These are phyloP conservation scores for Paraplagusia blochii DNA, from an alignment of 2,113 vertebrate species.

Conservation along the genomic window DNA sequence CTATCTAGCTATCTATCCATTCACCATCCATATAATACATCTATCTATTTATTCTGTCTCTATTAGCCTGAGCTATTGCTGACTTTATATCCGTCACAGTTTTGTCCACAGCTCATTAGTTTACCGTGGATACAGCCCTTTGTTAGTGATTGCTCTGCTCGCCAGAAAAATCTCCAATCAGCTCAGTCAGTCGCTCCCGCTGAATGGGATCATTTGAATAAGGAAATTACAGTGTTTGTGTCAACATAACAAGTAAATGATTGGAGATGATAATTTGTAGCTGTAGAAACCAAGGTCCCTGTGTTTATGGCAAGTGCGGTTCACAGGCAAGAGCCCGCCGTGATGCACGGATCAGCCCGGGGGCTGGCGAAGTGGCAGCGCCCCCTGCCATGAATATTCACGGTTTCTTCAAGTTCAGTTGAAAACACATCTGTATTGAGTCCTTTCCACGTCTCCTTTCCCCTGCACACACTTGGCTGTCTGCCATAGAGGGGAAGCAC, in stretches of 20 bases:
- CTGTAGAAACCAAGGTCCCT: constrained; percentile 48
- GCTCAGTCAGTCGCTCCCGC: constrained; percentile 54
- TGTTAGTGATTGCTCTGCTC: constrained; percentile 64
- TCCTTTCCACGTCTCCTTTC: constrained; percentile 56
- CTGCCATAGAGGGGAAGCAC: constrained; percentile 50
- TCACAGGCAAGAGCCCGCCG: constrained; percentile 57
- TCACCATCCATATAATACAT: too few species aligned
- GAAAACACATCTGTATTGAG: constrained; percentile 59
- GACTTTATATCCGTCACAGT: constrained; percentile 48
- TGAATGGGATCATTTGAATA: constrained; percentile 66
- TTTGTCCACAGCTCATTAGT: constrained; percentile 56
- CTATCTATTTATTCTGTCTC: background rate
- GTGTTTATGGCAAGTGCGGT: constrained; percentile 53
- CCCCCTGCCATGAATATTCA: constrained; percentile 70
- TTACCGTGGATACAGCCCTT: constrained; percentile 66
- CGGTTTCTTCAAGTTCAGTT: constrained; percentile 51
- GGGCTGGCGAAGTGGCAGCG: constrained; percentile 68
- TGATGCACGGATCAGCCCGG: constrained; percentile 66
- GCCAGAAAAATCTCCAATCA: constrained; percentile 67
- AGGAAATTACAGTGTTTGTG: constrained; percentile 71
- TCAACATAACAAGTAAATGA: constrained; percentile 73
- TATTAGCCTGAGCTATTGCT: constrained; percentile 37
- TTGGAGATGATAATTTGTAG: constrained; percentile 72
- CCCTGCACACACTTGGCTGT: constrained; percentile 62
- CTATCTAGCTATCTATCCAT: too few species aligned